Percentiles rank a stretch among this genome's conserved stretches.
phyloP scores from a whole-genome alignment of 2,888 invertebrate genomes.

The Blera fallax region DNA sequence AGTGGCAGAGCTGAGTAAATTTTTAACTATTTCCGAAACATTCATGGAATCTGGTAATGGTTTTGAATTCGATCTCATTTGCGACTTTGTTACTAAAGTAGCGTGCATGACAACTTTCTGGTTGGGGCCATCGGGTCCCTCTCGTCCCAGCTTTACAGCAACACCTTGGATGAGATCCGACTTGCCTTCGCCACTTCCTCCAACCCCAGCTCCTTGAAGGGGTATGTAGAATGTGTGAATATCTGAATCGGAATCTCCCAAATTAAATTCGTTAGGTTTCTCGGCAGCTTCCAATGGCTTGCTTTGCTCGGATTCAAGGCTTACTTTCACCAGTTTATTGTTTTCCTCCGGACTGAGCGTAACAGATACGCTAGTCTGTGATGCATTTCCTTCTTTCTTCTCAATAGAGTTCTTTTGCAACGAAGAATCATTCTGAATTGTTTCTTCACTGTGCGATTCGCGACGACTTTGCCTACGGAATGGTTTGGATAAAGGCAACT shows the following conservation, averaged over 20 bases:
- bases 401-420: conserved; percentile 77
- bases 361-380: conserved; percentile 79
- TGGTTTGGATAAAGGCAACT: conserved; percentile 73
- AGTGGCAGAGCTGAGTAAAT: conserved; percentile 77
- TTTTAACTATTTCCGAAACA: conserved; percentile 81
- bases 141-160: conserved; percentile 85
- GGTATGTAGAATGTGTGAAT: conserved; percentile 87
- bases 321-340: conserved; percentile 83
- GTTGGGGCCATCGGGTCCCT: conserved; percentile 85
- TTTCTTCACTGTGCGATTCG: conserved; percentile 79
- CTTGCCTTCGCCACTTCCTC: conserved; percentile 77
- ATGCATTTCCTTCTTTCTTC: conserved; percentile 75
- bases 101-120: conserved; percentile 85
- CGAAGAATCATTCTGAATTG: conserved; percentile 73
- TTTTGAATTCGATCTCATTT: conserved; percentile 80
- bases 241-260: conserved; percentile 83
- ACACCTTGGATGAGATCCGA: conserved; percentile 84
- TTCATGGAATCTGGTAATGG: conserved; percentile 80
- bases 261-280: conserved; percentile 73
- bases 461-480: conserved; percentile 83
- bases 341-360: conserved; percentile 81
- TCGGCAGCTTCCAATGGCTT: conserved; percentile 58
- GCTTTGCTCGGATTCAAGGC: conserved; percentile 81
- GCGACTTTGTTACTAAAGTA: conserved; percentile 85
- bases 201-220: conserved; percentile 82